These are phyloP conservation scores for Drosophila monieri DNA, from an alignment of 2,888 invertebrate species.

Conservation along the genomic window DNA sequence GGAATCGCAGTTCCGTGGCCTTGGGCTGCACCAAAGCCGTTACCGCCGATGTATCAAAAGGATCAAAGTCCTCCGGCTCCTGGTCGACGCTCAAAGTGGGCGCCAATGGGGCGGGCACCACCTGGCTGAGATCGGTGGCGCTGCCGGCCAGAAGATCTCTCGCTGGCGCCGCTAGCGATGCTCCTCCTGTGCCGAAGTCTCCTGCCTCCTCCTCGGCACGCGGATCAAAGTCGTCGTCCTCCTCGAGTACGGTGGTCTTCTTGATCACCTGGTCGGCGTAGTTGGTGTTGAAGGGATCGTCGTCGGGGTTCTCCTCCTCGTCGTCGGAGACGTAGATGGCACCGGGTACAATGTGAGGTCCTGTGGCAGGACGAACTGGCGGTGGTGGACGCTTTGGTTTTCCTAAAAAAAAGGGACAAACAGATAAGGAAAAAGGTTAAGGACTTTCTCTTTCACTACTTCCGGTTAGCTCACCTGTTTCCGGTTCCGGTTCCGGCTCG, in stretches of 20 bases:
- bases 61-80: slow-evolving; percentile 88
- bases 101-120: slow-evolving; percentile 88
- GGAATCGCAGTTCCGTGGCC: slow-evolving; percentile 90
- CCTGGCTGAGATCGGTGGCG: slow-evolving; percentile 89
- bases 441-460: neutral
- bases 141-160: slow-evolving; percentile 91
- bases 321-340: slow-evolving; percentile 83
- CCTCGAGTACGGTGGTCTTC: slow-evolving; percentile 81
- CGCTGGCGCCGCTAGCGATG: slow-evolving; percentile 57
- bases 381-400: slow-evolving; percentile 83
- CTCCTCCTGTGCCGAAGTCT: slow-evolving; percentile 38
- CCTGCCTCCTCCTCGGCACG: slow-evolving; percentile 85
- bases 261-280: slow-evolving; percentile 91
- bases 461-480: slow-evolving; percentile 13
- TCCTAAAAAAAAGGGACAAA: slow-evolving; percentile 48
- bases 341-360: slow-evolving; percentile 80
- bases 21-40: slow-evolving; percentile 90
- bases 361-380: slow-evolving; percentile 80
- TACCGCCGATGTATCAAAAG: slow-evolving; percentile 93
- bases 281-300: slow-evolving; percentile 93
- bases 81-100: slow-evolving; percentile 85
- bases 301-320: slow-evolving; percentile 85
- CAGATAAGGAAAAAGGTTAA: neutral
- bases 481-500: slow-evolving; percentile 80
- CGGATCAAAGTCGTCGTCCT: slow-evolving; percentile 86